These are phyloP conservation scores for Ostrea edulis DNA, from an alignment of 1,140 invertebrate genomes.

Conservation along the genomic window DNA sequence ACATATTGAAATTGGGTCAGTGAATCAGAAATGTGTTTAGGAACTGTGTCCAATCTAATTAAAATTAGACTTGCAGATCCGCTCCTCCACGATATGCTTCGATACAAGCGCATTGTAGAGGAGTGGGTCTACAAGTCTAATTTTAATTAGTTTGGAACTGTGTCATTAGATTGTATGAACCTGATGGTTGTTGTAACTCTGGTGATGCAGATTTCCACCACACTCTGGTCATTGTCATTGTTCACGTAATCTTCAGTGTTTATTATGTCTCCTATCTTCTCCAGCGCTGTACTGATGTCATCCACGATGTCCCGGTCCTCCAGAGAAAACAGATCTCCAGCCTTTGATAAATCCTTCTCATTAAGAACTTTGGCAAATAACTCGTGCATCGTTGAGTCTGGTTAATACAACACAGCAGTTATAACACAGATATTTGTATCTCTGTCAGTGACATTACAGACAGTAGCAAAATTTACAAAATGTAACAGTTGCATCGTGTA, in stretches of 20 bases:
- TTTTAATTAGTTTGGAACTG: no score
- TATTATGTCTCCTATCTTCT: constrained; percentile 88
- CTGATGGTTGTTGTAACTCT: constrained; percentile 91
- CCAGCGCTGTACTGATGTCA: constrained; percentile 91
- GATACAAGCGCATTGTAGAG: no score
- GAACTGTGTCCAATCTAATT: no score
- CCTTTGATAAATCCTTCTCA: constrained; percentile 91
- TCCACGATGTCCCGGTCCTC: constrained; percentile 91
- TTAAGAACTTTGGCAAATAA: constrained; percentile 92
- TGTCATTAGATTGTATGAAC: constrained; percentile 70
- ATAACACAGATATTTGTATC: no score
- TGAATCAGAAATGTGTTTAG: neutral
- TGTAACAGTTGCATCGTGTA: no score
- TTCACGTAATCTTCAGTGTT: constrained; percentile 89
- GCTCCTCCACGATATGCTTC: no score
- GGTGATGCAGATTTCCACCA: constrained; percentile 95
- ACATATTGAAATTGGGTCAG: neutral
- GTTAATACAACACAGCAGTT: neutral
- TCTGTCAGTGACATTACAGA: no score
- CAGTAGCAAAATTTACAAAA: no score
- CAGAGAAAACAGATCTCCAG: constrained; percentile 94
- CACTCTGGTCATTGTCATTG: constrained; percentile 94
- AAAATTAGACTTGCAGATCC: no score
- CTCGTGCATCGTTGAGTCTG: constrained; percentile 86
- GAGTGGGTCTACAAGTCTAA: no score